Evolutionary conservation across 2,888 invertebrate species (phyloP).

Genomic region (Drosophila flavopinicola): DNA sequence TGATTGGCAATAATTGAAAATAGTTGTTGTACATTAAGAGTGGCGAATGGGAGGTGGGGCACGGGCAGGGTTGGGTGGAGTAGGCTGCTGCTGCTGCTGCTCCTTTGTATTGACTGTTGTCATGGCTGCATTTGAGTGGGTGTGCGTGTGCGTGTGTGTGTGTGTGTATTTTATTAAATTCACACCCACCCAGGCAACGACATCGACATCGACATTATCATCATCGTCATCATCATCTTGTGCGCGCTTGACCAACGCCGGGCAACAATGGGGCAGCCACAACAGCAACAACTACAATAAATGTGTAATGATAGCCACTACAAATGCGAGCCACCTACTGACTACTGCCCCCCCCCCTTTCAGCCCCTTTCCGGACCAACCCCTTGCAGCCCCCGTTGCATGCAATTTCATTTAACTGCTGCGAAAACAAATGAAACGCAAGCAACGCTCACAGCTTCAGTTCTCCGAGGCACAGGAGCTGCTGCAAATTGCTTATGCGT

Average conservation of each 20-base stretch:
- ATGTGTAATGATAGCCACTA: slow-evolving; percentile 74
- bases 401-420: slow-evolving; percentile 79
- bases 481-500: slow-evolving; percentile 63
- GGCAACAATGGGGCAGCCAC: slow-evolving; percentile 52
- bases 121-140: slow-evolving; percentile 63
- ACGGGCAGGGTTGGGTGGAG: background rate
- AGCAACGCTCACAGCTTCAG: slow-evolving; percentile 25
- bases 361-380: background rate
- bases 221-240: slow-evolving; percentile 47
- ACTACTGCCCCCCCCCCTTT: background rate
- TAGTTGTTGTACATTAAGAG: slow-evolving; percentile 78
- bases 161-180: slow-evolving; percentile 75
- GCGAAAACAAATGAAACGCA: slow-evolving; percentile 73
- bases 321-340: slow-evolving; percentile 40
- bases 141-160: slow-evolving; percentile 17
- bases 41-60: background rate
- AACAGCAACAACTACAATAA: slow-evolving; percentile 68
- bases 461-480: slow-evolving; percentile 39
- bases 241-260: slow-evolving; percentile 63
- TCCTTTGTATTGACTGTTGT: slow-evolving; percentile 68
- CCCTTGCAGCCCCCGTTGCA: slow-evolving; percentile 24
- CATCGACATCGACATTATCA: slow-evolving; percentile 27
- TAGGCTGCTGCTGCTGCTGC: slow-evolving; percentile 1
- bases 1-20: slow-evolving; percentile 84
- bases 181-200: slow-evolving; percentile 64